Evolutionary conservation across 2,797 vertebrate species (phyloP).

Genomic region (Apodemus agrarius): DNA sequence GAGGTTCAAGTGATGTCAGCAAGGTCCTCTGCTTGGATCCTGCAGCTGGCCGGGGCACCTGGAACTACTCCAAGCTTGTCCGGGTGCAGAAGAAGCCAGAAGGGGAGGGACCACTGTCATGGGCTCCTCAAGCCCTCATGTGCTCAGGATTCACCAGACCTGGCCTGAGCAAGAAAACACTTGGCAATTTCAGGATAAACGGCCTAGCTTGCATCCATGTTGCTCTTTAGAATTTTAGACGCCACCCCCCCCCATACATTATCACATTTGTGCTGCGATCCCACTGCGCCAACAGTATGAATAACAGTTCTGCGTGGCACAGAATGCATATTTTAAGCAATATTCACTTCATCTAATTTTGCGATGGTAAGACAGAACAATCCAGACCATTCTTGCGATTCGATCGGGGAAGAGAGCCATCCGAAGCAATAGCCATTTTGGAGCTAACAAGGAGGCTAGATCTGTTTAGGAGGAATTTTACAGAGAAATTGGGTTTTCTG

Average conservation of each 20-base stretch:
- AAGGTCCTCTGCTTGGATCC: slow-evolving; percentile 3
- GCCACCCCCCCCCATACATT: background rate
- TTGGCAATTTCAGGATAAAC: slow-evolving; percentile 24
- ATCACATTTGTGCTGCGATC: slow-evolving; percentile 42
- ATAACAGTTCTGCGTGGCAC: slow-evolving; percentile 52
- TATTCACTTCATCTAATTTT: slow-evolving; percentile 71
- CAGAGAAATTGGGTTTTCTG: slow-evolving; percentile 70
- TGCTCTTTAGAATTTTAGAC: slow-evolving; percentile 58
- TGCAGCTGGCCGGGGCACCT: background rate
- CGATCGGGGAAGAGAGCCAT: slow-evolving; percentile 62
- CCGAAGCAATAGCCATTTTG: slow-evolving; percentile 70
- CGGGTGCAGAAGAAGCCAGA: background rate
- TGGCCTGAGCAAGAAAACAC: slow-evolving; percentile 38
- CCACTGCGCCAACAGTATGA: slow-evolving; percentile 53
- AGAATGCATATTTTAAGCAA: slow-evolving; percentile 65
- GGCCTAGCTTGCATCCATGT: slow-evolving; percentile 33
- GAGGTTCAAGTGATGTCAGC: slow-evolving; percentile 14
- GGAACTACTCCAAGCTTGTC: background rate
- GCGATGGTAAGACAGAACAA: slow-evolving; percentile 39
- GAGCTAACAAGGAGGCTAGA: slow-evolving; percentile 70
- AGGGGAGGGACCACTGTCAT: background rate
- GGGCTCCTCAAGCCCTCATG: background rate
- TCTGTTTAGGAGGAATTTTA: slow-evolving; percentile 74
- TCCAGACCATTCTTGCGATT: slow-evolving; percentile 64
- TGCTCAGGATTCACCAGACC: slow-evolving; percentile 13